These are phyloP conservation scores for Cydia strobilella DNA, from an alignment of 1,140 invertebrate genomes.

Conservation along the genomic window DNA sequence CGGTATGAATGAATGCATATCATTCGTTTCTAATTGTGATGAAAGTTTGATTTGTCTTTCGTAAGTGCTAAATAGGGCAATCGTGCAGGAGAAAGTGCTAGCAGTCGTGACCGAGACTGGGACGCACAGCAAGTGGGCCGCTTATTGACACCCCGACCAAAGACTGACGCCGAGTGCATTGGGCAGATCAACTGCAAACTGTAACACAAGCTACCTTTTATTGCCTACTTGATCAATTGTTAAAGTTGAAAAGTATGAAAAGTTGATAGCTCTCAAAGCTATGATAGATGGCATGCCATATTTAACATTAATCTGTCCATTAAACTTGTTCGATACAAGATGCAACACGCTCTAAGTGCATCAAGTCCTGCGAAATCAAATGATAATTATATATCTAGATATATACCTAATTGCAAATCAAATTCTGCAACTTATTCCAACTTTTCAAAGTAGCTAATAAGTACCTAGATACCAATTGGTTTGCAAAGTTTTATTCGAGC, in stretches of 20 bases:
- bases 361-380: too few species aligned
- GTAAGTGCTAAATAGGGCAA: slow-evolving; percentile 51
- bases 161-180: not conserved
- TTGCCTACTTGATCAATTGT: not conserved
- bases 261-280: not conserved
- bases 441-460: too few species aligned
- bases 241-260: not conserved
- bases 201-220: not conserved
- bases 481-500: too few species aligned
- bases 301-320: too few species aligned
- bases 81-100: slow-evolving; percentile 64
- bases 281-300: too few species aligned
- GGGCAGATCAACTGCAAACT: not conserved
- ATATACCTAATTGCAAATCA: too few species aligned
- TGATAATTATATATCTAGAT: too few species aligned
- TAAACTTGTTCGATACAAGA: too few species aligned
- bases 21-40: slow-evolving; percentile 36
- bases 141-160: slow-evolving; percentile 36
- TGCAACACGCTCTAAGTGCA: too few species aligned
- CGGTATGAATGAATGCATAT: slow-evolving; percentile 7
- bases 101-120: slow-evolving; percentile 53
- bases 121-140: slow-evolving; percentile 45
- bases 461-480: too few species aligned
- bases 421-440: too few species aligned
- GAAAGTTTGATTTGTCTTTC: slow-evolving; percentile 57